phyloP scores from a whole-genome alignment of 2,113 vertebrate species.

The Xiphias gladius region DNA sequence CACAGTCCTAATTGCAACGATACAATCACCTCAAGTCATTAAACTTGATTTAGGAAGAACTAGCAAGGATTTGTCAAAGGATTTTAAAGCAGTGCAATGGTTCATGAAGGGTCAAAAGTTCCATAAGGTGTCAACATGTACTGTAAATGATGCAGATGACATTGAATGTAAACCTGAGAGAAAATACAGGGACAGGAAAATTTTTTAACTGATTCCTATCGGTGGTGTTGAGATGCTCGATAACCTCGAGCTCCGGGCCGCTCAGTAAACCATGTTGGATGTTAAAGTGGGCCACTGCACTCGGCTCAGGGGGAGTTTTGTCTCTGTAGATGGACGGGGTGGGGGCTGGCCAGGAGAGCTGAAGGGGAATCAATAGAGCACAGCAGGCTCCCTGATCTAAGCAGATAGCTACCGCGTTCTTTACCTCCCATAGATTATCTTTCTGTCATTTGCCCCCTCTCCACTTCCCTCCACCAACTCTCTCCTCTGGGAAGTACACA shows the following conservation, averaged over 20 bases:
- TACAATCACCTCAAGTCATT: not conserved
- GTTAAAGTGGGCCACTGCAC: conserved; percentile 42
- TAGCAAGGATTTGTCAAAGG: too few relatives aligned
- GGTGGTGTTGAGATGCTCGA: not conserved
- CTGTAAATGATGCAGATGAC: not conserved
- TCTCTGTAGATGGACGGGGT: conserved; percentile 54
- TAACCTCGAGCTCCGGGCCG: conserved; percentile 12
- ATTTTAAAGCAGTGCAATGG: not conserved
- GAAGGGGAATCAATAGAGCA: conserved; percentile 68
- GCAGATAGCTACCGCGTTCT: conserved; percentile 66
- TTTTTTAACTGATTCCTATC: conserved; percentile 14
- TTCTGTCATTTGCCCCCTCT: conserved; percentile 47
- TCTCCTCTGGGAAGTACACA: conserved; percentile 51
- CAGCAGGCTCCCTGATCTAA: conserved; percentile 69
- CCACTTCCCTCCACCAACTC: conserved; percentile 35
- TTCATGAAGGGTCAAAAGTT: not conserved
- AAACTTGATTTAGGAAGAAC: not conserved
- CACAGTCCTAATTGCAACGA: not conserved
- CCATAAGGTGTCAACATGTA: not conserved
- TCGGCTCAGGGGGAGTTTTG: conserved; percentile 48
- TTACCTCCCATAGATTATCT: conserved; percentile 69
- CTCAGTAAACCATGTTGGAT: conserved; percentile 22
- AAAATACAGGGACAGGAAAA: not conserved
- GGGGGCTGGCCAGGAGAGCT: conserved; percentile 59
- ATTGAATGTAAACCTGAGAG: not conserved